These are phyloP conservation scores for Plebejus melissa DNA, from an alignment of 2,888 invertebrate genomes.

Conservation along the genomic window DNA sequence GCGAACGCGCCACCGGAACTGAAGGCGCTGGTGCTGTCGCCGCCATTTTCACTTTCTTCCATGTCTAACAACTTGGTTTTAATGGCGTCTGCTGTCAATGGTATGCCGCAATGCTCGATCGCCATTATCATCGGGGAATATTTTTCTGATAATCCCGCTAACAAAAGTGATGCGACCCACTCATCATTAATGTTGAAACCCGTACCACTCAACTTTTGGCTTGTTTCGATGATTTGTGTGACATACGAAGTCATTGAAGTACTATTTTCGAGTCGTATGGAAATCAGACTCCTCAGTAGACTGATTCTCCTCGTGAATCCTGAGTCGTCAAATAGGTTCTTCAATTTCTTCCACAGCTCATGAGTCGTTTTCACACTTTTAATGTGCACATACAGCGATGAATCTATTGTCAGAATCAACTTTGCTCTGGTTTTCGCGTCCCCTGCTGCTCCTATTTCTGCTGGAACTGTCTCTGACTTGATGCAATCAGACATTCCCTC, in stretches of 20 bases:
- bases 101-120: slow-evolving; percentile 30
- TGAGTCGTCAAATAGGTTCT: slow-evolving; percentile 17
- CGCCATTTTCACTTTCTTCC: slow-evolving; percentile 31
- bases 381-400: slow-evolving; percentile 20
- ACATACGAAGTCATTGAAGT: slow-evolving; percentile 23
- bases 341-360: slow-evolving; percentile 23
- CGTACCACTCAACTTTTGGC: slow-evolving; percentile 17
- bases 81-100: slow-evolving; percentile 35
- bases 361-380: slow-evolving; percentile 9
- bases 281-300: slow-evolving; percentile 26
- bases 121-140: slow-evolving; percentile 32
- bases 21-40: slow-evolving; percentile 30
- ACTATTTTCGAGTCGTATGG: slow-evolving; percentile 20
- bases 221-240: slow-evolving; percentile 6
- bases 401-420: slow-evolving; percentile 22
- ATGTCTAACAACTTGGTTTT: slow-evolving; percentile 36
- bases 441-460: slow-evolving; percentile 26
- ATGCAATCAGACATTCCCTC: slow-evolving; percentile 33
- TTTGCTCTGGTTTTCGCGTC: slow-evolving; percentile 18
- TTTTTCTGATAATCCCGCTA: slow-evolving; percentile 31
- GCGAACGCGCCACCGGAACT: slow-evolving; percentile 35
- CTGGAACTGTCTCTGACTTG: slow-evolving; percentile 22
- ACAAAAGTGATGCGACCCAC: slow-evolving; percentile 29
- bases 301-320: slow-evolving; percentile 19
- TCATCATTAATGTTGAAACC: slow-evolving; percentile 24